Evolutionary conservation across 1,140 invertebrate species (phyloP).

Genomic region (Drosophila lacteicornis): DNA sequence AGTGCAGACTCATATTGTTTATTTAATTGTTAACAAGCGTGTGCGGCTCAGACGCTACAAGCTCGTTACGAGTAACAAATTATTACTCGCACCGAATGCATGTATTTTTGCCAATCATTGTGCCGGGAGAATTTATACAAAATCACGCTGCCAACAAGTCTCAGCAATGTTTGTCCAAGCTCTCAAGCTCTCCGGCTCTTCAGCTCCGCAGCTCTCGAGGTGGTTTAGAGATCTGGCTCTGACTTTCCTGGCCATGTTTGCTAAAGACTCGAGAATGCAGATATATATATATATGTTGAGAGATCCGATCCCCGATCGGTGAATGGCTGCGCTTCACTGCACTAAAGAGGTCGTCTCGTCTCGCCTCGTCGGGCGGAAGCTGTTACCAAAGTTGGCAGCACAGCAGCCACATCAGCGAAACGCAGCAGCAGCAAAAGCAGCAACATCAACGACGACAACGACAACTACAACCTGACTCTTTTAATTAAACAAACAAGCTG

Average conservation of each 20-base stretch:
- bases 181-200: constrained; percentile 39
- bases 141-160: constrained; percentile 81
- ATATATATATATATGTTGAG: constrained; percentile 7
- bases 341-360: constrained; percentile 64
- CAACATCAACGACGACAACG: constrained; percentile 19
- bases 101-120: constrained; percentile 43
- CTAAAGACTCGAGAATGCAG: constrained; percentile 67
- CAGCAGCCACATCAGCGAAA: constrained; percentile 27
- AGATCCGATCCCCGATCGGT: constrained; percentile 55
- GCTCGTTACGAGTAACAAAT: constrained; percentile 80
- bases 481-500: constrained; percentile 79
- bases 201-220: constrained; percentile 8
- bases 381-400: constrained; percentile 77
- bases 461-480: constrained; percentile 62
- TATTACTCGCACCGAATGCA: constrained; percentile 60
- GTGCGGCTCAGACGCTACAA: constrained; percentile 56
- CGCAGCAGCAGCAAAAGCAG: constrained; percentile 12
- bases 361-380: constrained; percentile 63
- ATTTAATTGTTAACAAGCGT: constrained; percentile 83
- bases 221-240: constrained; percentile 33
- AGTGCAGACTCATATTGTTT: constrained; percentile 81
- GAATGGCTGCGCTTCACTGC: constrained; percentile 80
- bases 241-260: constrained; percentile 63
- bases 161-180: constrained; percentile 78
- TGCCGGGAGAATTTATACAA: constrained; percentile 69